These are phyloP conservation scores for Plagodis pulveraria DNA, from an alignment of 2,888 invertebrate species.

Conservation along the genomic window DNA sequence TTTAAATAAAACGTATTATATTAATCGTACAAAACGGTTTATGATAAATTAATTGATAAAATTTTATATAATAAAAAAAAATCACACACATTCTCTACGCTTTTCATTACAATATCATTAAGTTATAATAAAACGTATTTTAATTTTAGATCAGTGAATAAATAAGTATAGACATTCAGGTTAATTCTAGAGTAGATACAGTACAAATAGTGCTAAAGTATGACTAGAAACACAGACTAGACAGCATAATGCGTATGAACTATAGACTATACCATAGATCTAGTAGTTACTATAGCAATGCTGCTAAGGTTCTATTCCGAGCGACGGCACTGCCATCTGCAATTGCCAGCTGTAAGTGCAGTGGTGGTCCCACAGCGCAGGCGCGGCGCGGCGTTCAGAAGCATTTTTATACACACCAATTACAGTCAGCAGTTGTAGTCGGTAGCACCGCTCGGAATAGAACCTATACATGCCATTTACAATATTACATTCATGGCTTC, in stretches of 20 bases:
- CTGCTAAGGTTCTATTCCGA: too few species aligned
- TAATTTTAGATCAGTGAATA: conserved; percentile 6
- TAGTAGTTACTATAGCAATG: neutral
- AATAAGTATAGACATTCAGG: conserved; percentile 17
- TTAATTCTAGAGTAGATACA: conserved; percentile 19
- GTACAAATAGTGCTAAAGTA: conserved; percentile 19
- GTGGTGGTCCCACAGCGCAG: too few species aligned
- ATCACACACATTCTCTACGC: conserved; percentile 12
- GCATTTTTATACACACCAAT: too few species aligned
- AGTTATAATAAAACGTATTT: neutral
- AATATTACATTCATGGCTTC: too few species aligned
- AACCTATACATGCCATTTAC: too few species aligned
- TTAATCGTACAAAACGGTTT: conserved; percentile 27
- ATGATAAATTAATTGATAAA: conserved; percentile 3
- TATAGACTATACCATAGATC: conserved; percentile 4
- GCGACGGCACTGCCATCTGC: too few species aligned
- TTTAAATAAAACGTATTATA: conserved; percentile 29
- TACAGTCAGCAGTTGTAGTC: too few species aligned
- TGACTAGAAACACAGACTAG: conserved; percentile 22
- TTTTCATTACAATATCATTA: conserved; percentile 3
- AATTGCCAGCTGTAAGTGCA: too few species aligned
- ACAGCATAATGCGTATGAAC: conserved; percentile 1
- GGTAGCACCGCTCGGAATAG: too few species aligned
- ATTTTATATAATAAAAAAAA: conserved; percentile 7
- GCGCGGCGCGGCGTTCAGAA: too few species aligned